Base-by-base conservation (phyloP, 1,140 invertebrate species). In the Meteorus sp. region DNA sequence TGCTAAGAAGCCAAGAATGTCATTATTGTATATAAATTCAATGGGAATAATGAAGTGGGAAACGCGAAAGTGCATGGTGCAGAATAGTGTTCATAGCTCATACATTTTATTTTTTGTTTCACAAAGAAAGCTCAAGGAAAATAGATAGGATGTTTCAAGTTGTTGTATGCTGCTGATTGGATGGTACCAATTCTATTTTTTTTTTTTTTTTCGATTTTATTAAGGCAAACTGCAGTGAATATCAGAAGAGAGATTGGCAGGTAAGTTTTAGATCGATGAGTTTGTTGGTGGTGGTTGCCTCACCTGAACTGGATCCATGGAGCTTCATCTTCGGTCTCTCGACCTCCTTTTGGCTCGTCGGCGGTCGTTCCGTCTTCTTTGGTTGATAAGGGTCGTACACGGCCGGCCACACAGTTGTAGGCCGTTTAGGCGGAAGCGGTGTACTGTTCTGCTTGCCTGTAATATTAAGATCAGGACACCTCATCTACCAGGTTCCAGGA, bases 381-480 rank as follows among this genome's bases (percentile, higher is more conserved):
- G 76, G 66, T 65, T 75, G 64, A 66, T 73, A 71, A 44, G 72
- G 70, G 62, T 70, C 70, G 72, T 78, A 70, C 47, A 68, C 64
- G 48, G 71, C 66, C 33, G 76, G 73, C 76, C 75, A 76, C 33
- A 71, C 60, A 35, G 76, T 78, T 54, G 76, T 76, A 51, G 64
- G 68, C 60, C 70, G 73, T 70, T 67, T 70, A 60, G 65, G 58
- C 64, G 71, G 76, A 52, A 67, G 59, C n/a, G 65, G 61, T 56
- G 71, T 65, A 41, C 72, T 78, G 61, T 69, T 71, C 64, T 75
- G 70, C 65, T 67, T 73, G 58, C 74, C 76, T 78, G 76, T 63
- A 78, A n/a, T 77, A 65, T 66, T 68, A 69, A 76, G 61, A 76
- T 70, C 67, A 76, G 73, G 70, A 72, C 29, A 64, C 71, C 70